phyloP scores from a whole-genome alignment of 2,797 vertebrate species.

The Nannoperca obscura region DNA sequence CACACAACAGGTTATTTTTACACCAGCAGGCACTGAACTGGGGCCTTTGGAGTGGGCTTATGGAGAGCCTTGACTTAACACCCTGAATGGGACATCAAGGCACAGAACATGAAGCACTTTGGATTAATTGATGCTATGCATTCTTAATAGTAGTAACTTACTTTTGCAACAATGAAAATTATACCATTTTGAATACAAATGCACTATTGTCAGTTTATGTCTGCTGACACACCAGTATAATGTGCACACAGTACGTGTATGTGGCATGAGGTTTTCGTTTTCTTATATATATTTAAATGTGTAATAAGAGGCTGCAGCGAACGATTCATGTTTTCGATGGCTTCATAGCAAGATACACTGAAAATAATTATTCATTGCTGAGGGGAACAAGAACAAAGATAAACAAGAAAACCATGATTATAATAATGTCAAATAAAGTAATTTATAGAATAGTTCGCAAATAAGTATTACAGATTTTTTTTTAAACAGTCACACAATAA shows the following conservation, averaged over 20 bases:
- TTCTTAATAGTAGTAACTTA: too few relatives aligned
- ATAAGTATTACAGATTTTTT: neutral
- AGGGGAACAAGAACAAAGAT: constrained; percentile 3
- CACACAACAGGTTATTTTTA: constrained; percentile 72
- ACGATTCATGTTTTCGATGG: constrained; percentile 10
- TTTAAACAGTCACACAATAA: neutral
- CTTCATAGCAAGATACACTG: neutral
- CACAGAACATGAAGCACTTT: neutral
- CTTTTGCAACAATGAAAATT: neutral
- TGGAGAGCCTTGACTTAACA: constrained; percentile 32
- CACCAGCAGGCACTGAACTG: constrained; percentile 47
- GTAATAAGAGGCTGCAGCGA: constrained; percentile 18
- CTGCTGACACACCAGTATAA: neutral
- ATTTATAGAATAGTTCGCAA: neutral
- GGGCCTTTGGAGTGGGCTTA: constrained; percentile 21
- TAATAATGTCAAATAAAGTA: neutral
- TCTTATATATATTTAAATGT: constrained; percentile 5
- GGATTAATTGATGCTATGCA: neutral
- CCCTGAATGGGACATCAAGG: constrained; percentile 28
- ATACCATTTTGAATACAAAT: neutral
- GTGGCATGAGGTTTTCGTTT: neutral
- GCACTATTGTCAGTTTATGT: neutral
- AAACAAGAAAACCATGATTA: constrained; percentile 2
- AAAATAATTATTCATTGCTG: constrained; percentile 1
- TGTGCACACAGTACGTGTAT: neutral